A percentile compares a stretch with the other conserved stretches of the same genome.
Evolutionary conservation across 2,888 invertebrate genomes (phyloP).

Genomic region (Diarsia mendica): DNA sequence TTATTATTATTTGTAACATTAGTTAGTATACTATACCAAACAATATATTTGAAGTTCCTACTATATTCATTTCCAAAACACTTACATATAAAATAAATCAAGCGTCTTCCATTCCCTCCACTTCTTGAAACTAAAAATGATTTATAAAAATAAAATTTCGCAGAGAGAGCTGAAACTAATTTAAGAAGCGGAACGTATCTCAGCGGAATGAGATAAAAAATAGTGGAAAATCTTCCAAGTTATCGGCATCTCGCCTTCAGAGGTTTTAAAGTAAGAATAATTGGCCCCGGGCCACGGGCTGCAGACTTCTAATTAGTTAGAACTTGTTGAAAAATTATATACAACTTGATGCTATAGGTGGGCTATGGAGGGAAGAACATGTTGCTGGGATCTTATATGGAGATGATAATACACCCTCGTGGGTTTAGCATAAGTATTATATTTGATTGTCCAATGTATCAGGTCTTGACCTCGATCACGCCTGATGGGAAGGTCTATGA

Average conservation of each 20-base stretch:
- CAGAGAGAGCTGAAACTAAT: slow-evolving; percentile 36
- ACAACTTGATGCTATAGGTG: slow-evolving; percentile 66
- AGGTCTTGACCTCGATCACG: too few relatives aligned
- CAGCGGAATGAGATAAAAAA: slow-evolving; percentile 46
- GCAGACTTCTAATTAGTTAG: slow-evolving; percentile 74
- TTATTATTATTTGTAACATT: too few relatives aligned
- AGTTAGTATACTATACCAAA: too few relatives aligned
- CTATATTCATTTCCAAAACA: background rate
- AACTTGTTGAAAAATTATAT: slow-evolving; percentile 79
- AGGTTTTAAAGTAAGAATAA: slow-evolving; percentile 76
- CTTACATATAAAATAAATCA: background rate
- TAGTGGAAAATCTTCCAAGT: slow-evolving; percentile 53
- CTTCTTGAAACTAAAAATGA: slow-evolving; percentile 30
- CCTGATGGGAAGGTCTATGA: too few relatives aligned
- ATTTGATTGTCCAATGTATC: too few relatives aligned
- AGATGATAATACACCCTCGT: slow-evolving; percentile 58
- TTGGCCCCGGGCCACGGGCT: slow-evolving; percentile 63
- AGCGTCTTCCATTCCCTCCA: background rate
- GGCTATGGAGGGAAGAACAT: slow-evolving; percentile 62
- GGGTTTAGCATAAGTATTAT: background rate
- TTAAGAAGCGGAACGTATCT: slow-evolving; percentile 49
- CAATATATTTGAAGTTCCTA: too few relatives aligned
- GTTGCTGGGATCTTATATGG: slow-evolving; percentile 52
- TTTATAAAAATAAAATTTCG: slow-evolving; percentile 18
- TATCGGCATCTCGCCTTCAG: slow-evolving; percentile 63